Percentiles rank a stretch among this genome's conserved stretches.
These are phyloP conservation scores for Lissocephala sabroskyi DNA, from an alignment of 2,888 invertebrate genomes.

Conservation along the genomic window DNA sequence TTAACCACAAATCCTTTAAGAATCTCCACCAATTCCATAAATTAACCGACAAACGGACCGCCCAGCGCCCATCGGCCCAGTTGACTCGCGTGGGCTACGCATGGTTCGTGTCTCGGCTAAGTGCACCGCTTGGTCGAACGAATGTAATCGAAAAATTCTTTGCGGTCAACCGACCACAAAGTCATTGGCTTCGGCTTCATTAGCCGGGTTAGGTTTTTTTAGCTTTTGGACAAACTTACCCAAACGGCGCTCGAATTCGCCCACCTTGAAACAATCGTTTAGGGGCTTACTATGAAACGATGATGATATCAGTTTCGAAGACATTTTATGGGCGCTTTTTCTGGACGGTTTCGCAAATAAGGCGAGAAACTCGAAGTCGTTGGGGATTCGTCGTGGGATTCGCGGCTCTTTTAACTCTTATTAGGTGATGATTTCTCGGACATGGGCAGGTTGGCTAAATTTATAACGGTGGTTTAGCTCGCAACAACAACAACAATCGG, in stretches of 20 bases:
- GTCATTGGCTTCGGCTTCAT: constrained; percentile 9
- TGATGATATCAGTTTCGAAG: constrained; percentile 69
- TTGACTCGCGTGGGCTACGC: too few species aligned
- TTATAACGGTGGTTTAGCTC: not conserved
- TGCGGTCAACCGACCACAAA: too few species aligned
- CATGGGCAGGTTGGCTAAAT: not conserved
- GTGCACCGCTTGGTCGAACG: too few species aligned
- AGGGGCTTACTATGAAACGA: constrained; percentile 66
- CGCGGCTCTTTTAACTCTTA: not conserved
- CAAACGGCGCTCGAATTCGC: constrained; percentile 74
- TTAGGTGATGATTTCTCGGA: not conserved
- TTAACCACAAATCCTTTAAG: too few species aligned
- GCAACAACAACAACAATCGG: constrained; percentile 11
- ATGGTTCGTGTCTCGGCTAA: constrained; percentile 37
- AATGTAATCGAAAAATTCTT: too few species aligned
- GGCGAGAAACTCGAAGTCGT: constrained; percentile 28
- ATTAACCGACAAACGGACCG: too few species aligned
- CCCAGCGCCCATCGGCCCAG: too few species aligned
- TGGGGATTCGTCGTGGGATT: not conserved
- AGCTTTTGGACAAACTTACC: constrained; percentile 74
- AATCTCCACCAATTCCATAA: too few species aligned
- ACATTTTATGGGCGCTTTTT: constrained; percentile 49
- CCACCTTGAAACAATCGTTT: constrained; percentile 70
- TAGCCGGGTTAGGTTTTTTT: too few species aligned
- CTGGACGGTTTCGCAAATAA: constrained; percentile 29